Evolutionary conservation across 2,113 vertebrate genomes (phyloP).

Genomic region (Nymphicus hollandicus): DNA sequence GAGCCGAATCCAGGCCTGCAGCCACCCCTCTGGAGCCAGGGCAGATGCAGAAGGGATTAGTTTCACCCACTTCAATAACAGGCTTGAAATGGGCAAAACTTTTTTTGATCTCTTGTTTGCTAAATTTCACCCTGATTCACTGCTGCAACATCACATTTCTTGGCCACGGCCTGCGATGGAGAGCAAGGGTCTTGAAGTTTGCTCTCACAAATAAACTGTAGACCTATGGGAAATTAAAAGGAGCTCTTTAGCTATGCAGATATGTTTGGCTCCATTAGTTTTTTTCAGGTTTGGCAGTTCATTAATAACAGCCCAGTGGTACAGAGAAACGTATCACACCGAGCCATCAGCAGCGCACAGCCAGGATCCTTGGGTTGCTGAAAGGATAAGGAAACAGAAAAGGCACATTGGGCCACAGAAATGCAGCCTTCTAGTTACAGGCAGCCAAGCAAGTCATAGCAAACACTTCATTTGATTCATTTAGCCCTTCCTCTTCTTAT

Average conservation of each 20-base stretch:
- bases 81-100: background rate
- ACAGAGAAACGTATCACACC: background rate
- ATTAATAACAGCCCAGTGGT: background rate
- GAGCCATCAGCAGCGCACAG: background rate
- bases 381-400: background rate
- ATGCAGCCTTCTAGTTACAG: background rate
- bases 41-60: background rate
- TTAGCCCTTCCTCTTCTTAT: background rate
- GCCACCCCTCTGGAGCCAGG: background rate
- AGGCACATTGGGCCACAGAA: background rate
- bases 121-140: background rate
- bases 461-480: background rate
- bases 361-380: background rate
- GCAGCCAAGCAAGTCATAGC: background rate
- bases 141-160: background rate
- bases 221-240: background rate
- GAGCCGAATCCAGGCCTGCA: background rate
- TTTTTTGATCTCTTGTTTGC: background rate
- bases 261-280: background rate
- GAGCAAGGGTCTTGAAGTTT: background rate
- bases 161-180: fast-evolving
- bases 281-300: background rate
- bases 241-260: background rate
- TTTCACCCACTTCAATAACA: background rate
- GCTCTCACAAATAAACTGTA: background rate